Conservation (phyloP, 2,113 vertebrate genomes). For the Rhineura floridana region DNA sequence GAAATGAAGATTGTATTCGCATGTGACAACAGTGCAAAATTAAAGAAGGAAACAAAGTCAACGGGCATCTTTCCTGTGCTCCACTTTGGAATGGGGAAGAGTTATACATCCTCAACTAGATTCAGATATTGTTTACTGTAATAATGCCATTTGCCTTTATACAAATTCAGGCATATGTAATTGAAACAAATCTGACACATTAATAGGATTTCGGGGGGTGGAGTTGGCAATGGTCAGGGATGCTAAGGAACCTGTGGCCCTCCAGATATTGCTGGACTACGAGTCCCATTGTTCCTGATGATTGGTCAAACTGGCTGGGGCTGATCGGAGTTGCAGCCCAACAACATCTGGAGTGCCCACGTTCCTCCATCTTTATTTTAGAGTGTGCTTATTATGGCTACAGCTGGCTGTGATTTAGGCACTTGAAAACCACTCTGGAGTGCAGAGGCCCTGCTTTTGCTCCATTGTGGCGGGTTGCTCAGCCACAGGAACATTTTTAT, state of each 20-base stretch:
- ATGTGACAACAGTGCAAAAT: not conserved
- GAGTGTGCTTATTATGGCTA: not conserved
- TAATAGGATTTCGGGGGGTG: no score
- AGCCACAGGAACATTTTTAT: not conserved
- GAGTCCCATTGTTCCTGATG: no score
- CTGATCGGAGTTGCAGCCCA: not conserved
- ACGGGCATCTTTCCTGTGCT: not conserved
- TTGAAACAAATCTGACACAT: no score
- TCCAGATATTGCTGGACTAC: no score
- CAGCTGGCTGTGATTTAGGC: not conserved
- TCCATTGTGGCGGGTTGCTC: not conserved
- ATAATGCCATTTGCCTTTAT: no score
- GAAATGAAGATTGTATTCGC: not conserved
- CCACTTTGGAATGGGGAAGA: not conserved
- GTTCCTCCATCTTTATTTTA: not conserved
- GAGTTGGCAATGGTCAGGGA: no score
- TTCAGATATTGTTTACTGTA: no score
- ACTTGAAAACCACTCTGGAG: not conserved
- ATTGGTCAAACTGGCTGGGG: not conserved
- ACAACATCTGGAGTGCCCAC: not conserved
- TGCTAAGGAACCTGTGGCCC: no score
- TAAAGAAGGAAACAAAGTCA: not conserved
- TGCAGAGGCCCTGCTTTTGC: not conserved
- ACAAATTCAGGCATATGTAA: no score
- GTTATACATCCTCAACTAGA: not conserved